Base-by-base conservation (phyloP, 2,888 invertebrate species). In the Heliothis peltigera region DNA sequence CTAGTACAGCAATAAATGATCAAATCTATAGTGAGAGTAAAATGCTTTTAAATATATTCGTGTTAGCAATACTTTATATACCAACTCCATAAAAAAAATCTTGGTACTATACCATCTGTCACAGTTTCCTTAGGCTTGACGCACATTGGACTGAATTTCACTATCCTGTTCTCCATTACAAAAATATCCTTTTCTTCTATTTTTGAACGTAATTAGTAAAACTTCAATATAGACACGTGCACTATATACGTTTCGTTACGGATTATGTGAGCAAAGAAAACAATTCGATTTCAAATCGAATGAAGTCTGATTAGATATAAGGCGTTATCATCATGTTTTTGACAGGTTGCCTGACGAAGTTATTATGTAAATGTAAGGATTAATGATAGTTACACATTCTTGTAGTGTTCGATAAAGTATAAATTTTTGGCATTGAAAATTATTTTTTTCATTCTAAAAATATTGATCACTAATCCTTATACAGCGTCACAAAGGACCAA, bases 241-340 rank as follows among this genome's bases (percentile, higher is more conserved):
- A 78, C 81, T 46, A 66, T 53, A 83, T 75, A 84, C 87, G 88
- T 85, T 81, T 70, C 75, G 73, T 76, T 81, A 68, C 70, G 63
- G 79, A 82, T 82, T 84, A 81, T 67, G 67, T 75, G 70, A 71
- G 66, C 61, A 77, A 70, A 77, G 76, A 88, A 88, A 88, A 89
- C 85, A 86, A 87, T 85, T 85, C 75, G 79, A 80, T 83, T 84
- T 80, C 70, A 77, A 84, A 79, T 82, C 81, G 80, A 84, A 80
- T 80, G 79, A 75, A 72, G 70, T 54, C 65, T 78, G 93, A 93
- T 93, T 88, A 92, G 92, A 92, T 92, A 92, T 92, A 87, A 59
- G 67, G 77, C 64, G 76, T 89, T 91, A 89, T 89, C 89, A 74
- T 80, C 89, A 74, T 80, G 82, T 79, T 77, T 81, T 83, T 78